These are phyloP conservation scores for Drosophila pseudotakahashii DNA, from an alignment of 2,888 invertebrate genomes.

Conservation along the genomic window DNA sequence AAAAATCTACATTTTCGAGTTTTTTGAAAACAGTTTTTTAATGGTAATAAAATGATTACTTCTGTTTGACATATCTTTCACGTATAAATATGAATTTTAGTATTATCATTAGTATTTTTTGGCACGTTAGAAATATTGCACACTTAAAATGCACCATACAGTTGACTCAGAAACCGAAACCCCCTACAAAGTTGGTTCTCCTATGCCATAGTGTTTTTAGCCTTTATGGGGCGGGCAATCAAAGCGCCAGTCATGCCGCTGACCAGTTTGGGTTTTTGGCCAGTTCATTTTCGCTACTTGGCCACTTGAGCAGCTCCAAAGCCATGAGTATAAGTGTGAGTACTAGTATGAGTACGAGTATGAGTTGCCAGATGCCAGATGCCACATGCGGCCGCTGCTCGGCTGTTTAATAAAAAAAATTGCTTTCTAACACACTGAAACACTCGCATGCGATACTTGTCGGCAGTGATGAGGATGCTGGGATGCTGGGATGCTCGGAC, in stretches of 20 bases:
- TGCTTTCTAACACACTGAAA: slow-evolving; percentile 8
- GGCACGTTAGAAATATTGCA: too few species aligned
- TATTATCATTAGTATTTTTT: too few species aligned
- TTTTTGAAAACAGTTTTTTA: too few species aligned
- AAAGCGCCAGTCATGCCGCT: slow-evolving; percentile 37
- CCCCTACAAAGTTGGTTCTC: too few species aligned
- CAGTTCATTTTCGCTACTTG: slow-evolving; percentile 19
- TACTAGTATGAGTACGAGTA: neutral
- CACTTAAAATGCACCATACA: too few species aligned
- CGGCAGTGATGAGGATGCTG: too few species aligned
- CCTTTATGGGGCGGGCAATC: slow-evolving; percentile 1
- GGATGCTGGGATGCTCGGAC: slow-evolving; percentile 11
- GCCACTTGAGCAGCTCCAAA: slow-evolving; percentile 17
- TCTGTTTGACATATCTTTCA: too few species aligned
- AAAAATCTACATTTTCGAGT: too few species aligned
- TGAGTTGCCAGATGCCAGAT: slow-evolving; percentile 9
- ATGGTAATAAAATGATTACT: too few species aligned
- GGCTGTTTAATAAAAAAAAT: slow-evolving; percentile 26
- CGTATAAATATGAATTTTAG: too few species aligned
- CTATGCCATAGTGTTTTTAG: too few species aligned
- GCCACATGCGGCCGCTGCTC: slow-evolving; percentile 10
- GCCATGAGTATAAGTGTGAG: slow-evolving; percentile 2
- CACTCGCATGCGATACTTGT: slow-evolving; percentile 3
- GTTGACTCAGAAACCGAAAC: too few species aligned
- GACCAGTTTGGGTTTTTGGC: slow-evolving; percentile 13